These are phyloP conservation scores for Poeciliopsis gracilis DNA, from an alignment of 2,797 vertebrate genomes.

Conservation along the genomic window DNA sequence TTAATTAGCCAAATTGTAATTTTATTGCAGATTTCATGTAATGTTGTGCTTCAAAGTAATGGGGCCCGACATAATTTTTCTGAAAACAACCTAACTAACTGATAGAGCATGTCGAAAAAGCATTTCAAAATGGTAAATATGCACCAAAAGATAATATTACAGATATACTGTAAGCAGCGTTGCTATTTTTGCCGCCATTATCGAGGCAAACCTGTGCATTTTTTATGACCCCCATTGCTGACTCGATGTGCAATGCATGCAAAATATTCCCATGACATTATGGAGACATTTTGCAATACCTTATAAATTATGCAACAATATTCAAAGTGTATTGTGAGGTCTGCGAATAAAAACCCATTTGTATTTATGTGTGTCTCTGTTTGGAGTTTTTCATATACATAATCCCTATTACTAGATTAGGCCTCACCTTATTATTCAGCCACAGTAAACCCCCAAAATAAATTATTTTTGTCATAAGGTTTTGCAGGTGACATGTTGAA, in stretches of 20 bases:
- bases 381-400: conserved; percentile 42
- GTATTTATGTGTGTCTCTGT: conserved; percentile 11
- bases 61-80: neutral
- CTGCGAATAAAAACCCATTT: conserved; percentile 10
- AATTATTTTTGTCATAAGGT: conserved; percentile 48
- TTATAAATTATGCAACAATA: conserved; percentile 70
- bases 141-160: neutral
- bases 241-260: conserved; percentile 48
- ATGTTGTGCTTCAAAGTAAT: neutral
- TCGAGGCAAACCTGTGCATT: conserved; percentile 42
- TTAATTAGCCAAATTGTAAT: neutral
- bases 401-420: conserved; percentile 17
- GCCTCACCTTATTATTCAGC: conserved; percentile 32
- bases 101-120: neutral
- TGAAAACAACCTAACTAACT: neutral
- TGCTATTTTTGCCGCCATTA: conserved; percentile 22
- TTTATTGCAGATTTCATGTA: neutral
- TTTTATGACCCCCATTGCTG: conserved; percentile 56
- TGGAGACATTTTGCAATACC: conserved; percentile 32
- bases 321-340: conserved; percentile 20
- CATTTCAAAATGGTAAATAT: neutral
- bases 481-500: conserved; percentile 58
- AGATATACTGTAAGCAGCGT: neutral
- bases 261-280: conserved; percentile 57
- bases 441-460: conserved; percentile 36